Evolutionary conservation across 2,888 invertebrate genomes (phyloP), one percentile per base, ranked within the genome.

Genomic region (Lysandra coridon): DNA sequence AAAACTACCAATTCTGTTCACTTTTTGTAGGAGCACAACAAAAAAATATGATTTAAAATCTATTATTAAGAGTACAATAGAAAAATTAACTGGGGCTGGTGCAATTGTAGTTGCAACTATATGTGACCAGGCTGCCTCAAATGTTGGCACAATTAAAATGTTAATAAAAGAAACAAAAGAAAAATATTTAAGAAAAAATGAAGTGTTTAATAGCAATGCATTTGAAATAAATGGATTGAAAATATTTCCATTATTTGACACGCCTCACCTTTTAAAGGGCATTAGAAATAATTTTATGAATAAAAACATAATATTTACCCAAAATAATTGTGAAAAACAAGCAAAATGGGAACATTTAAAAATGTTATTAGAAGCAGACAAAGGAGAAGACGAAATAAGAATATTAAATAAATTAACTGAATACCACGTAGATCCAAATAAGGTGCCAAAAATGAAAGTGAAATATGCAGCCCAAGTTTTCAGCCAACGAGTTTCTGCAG

Each of bases 161-260:
- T 53, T 76, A 14, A 30, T 40, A 5, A 37, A 78, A n/a, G 78
- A 64, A 12, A 78, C 78, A 6, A 78, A 40, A 64, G n/a, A 64
- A 78, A 78, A 64, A 23, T 78, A 78, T 62, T 62, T 64, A 62
- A 12, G 44, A 78, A 7, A 64, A 64, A 44, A 44, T 62, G 40
- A 37, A 64, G 78, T 64, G 40, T 64, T 64, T 14, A 64, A 33
- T n/a, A 40, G 40, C n/a, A 78, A 14, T 64, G 78, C 77, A 60
- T 33, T 60, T 37, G 64, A 78, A 40, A 7, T 78, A 1, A 23
- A 78, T 40, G 17, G 17, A 40, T 14, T 64, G 6, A 78, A 78
- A 40, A 40, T 79, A 23, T 79, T 79, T 17, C 79, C 79, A 4
- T 57, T 79, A 12, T 79, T 78, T 40, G 79, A 79, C 57, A 78